Evolutionary conservation across 2,888 invertebrate genomes (phyloP).

Genomic region (Camptogramma bilineatum): DNA sequence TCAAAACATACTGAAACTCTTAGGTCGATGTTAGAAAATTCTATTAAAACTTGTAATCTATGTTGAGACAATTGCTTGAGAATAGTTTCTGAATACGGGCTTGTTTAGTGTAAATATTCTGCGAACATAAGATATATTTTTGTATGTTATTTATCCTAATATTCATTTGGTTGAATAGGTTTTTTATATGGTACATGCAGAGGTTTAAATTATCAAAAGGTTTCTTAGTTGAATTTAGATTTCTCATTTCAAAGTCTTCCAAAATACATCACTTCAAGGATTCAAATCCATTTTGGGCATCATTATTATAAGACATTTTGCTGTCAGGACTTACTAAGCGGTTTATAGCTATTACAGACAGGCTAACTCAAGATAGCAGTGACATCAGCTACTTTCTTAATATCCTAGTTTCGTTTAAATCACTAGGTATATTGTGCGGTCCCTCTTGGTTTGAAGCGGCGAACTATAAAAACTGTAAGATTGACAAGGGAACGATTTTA

Average conservation of each 20-base stretch:
- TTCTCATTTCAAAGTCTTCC: conserved; percentile 25
- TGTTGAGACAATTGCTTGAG: background rate
- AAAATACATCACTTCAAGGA: background rate
- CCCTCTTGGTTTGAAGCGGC: too few relatives aligned
- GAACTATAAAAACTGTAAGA: too few relatives aligned
- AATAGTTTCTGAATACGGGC: conserved; percentile 1
- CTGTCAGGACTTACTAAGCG: too few relatives aligned
- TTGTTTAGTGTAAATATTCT: conserved; percentile 25
- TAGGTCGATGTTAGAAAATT: background rate
- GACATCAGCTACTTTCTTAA: too few relatives aligned
- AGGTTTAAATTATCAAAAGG: conserved; percentile 18
- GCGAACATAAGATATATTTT: conserved; percentile 30
- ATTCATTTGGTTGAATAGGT: conserved; percentile 48
- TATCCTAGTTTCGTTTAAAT: too few relatives aligned
- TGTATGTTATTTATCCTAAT: conserved; percentile 40
- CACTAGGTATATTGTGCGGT: too few relatives aligned
- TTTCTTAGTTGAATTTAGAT: conserved; percentile 2
- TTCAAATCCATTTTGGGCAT: background rate
- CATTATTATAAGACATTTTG: too few relatives aligned
- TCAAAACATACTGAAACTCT: background rate
- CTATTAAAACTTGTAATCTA: background rate
- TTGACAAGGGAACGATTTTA: too few relatives aligned
- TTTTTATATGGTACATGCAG: conserved; percentile 16
- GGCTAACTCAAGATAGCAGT: too few relatives aligned
- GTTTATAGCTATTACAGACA: too few relatives aligned